Conservation (phyloP, 1,140 invertebrate genomes). For the Drosophila tani region DNA sequence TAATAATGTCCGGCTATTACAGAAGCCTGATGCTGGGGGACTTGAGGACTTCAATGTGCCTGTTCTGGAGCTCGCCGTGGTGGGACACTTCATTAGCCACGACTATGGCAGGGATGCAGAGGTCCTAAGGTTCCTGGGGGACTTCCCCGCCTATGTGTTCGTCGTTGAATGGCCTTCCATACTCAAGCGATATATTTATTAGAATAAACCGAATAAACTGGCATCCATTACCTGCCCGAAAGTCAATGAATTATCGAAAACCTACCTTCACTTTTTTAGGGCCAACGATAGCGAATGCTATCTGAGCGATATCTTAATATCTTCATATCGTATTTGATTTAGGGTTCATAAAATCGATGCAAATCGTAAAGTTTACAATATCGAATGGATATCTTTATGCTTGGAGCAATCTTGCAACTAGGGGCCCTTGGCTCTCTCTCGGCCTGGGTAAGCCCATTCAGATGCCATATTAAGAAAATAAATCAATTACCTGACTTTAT, state of each 20-base stretch:
- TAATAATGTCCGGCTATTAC: conserved; percentile 55
- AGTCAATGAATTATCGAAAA: conserved; percentile 2
- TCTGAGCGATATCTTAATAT: conserved; percentile 5
- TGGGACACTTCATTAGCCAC: conserved; percentile 42
- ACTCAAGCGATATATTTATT: conserved; percentile 38
- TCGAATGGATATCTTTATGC: conserved; percentile 6
- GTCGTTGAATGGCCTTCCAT: conserved; percentile 46
- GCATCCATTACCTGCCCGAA: conserved; percentile 27
- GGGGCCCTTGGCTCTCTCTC: neutral
- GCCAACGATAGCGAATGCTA: neutral
- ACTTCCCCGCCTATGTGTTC: conserved; percentile 30
- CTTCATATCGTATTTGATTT: conserved; percentile 29
- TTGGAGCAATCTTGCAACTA: neutral
- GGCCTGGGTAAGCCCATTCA: neutral
- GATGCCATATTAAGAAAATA: conserved; percentile 23
- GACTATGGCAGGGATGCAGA: conserved; percentile 34
- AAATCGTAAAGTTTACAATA: conserved; percentile 19
- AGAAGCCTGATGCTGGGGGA: conserved; percentile 77
- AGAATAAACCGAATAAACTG: conserved; percentile 11
- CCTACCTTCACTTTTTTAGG: conserved; percentile 1
- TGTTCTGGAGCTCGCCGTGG: conserved; percentile 45
- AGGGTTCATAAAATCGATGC: conserved; percentile 41
- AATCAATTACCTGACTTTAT: conserved; percentile 34
- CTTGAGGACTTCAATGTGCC: conserved; percentile 37
- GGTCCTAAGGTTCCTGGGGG: conserved; percentile 10